Evolutionary conservation across 2,888 invertebrate species (phyloP).

Genomic region (Sinodicranocentrus sp.): DNA sequence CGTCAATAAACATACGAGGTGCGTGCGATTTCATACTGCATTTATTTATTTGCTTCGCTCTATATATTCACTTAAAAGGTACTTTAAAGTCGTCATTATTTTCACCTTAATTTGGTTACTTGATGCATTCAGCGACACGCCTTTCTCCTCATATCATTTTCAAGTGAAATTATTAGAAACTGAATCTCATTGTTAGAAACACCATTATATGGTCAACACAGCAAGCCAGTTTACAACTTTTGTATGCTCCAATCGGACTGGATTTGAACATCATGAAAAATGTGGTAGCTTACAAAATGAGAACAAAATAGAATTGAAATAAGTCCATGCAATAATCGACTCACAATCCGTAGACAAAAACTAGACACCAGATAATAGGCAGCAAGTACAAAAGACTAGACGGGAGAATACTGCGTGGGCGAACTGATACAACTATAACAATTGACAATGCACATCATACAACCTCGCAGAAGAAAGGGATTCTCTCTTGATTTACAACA

Average conservation of each 20-base stretch:
- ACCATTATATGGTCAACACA: no score
- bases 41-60: no score
- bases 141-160: not conserved
- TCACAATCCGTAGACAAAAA: not conserved
- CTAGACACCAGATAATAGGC: conserved; percentile 12
- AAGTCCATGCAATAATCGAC: conserved; percentile 8
- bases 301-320: no score
- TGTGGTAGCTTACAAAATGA: no score
- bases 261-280: no score
- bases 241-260: no score
- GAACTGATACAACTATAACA: conserved; percentile 29
- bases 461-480: not conserved
- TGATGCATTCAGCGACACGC: not conserved
- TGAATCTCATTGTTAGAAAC: no score
- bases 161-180: no score
- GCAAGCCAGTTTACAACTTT: no score
- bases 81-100: not conserved
- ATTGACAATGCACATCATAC: conserved; percentile 33
- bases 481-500: conserved; percentile 9
- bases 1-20: no score
- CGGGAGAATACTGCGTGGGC: conserved; percentile 47
- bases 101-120: not conserved
- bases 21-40: no score
- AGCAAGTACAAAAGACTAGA: not conserved
- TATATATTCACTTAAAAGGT: no score